These are phyloP conservation scores for Ectemnius cavifrons DNA, from an alignment of 2,888 invertebrate species.

Conservation along the genomic window DNA sequence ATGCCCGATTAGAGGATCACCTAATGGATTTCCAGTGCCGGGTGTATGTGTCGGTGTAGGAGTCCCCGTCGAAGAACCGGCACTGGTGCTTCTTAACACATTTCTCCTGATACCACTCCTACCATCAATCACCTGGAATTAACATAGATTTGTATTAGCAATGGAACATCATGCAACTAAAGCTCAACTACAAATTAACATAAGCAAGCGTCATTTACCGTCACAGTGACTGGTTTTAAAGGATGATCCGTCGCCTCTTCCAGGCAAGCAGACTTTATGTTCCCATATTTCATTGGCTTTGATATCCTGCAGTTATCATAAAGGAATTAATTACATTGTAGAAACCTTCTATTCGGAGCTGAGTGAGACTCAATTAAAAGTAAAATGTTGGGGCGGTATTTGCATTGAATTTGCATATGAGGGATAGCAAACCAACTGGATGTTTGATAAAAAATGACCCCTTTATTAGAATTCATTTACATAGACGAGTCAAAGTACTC, in stretches of 20 bases:
- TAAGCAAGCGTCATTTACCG: conserved; percentile 66
- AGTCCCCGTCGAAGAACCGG: conserved; percentile 79
- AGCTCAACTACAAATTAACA: too few species aligned
- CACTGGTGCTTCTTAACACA: conserved; percentile 79
- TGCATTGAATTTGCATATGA: too few species aligned
- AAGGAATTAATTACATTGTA: conserved; percentile 12
- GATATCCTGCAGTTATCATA: conserved; percentile 65
- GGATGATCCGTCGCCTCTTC: conserved; percentile 81
- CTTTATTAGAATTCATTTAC: too few species aligned
- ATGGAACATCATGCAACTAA: too few species aligned
- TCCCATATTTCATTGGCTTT: conserved; percentile 63
- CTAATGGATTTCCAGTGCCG: conserved; percentile 74
- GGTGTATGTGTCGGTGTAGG: conserved; percentile 74
- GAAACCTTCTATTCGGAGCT: background rate
- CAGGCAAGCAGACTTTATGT: conserved; percentile 49
- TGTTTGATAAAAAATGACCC: too few species aligned
- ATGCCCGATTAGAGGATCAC: conserved; percentile 79
- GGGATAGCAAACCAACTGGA: too few species aligned
- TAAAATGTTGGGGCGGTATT: too few species aligned
- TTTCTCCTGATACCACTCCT: conserved; percentile 79
- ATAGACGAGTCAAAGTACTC: too few species aligned
- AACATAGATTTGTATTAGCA: conserved; percentile 14
- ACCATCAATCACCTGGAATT: conserved; percentile 79
- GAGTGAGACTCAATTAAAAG: too few species aligned
- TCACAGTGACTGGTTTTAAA: conserved; percentile 80